Evolutionary conservation across 2,797 vertebrate species (phyloP).

Genomic region (Emys orbicularis): DNA sequence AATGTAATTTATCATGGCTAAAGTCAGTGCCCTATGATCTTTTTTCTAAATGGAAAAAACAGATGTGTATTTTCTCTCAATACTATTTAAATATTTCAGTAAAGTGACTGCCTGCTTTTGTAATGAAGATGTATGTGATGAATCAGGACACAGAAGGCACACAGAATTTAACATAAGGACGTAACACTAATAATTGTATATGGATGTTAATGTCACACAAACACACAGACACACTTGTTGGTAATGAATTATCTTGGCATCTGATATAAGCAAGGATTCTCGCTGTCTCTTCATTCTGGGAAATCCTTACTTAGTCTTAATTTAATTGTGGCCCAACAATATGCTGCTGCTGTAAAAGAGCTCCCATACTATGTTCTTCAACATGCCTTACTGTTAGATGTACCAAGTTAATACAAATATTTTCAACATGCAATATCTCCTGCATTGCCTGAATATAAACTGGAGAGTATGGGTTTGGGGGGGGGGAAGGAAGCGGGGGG

Average conservation of each 20-base stretch:
- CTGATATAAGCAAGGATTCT: constrained; percentile 28
- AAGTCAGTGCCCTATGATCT: constrained; percentile 42
- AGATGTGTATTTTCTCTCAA: constrained; percentile 65
- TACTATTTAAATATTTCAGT: constrained; percentile 66
- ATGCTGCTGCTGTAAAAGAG: neutral
- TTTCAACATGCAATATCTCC: neutral
- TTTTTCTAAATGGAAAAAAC: constrained; percentile 57
- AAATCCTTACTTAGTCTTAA: constrained; percentile 41
- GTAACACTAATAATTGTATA: constrained; percentile 51
- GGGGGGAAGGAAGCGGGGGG: no score
- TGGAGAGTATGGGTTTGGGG: neutral
- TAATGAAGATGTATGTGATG: constrained; percentile 26
- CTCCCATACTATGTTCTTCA: neutral
- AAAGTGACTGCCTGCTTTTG: constrained; percentile 51
- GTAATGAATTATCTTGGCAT: constrained; percentile 58
- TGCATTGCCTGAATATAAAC: neutral
- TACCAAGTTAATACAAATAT: neutral
- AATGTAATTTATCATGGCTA: constrained; percentile 73
- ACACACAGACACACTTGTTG: constrained; percentile 45
- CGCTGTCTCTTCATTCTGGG: neutral
- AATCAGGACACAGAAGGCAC: constrained; percentile 30
- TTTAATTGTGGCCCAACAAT: constrained; percentile 31
- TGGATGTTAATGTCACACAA: constrained; percentile 67
- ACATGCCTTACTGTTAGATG: neutral
- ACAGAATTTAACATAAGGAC: constrained; percentile 46